Conservation (phyloP, 2,888 invertebrate species). For the Itoplectis maculator region DNA sequence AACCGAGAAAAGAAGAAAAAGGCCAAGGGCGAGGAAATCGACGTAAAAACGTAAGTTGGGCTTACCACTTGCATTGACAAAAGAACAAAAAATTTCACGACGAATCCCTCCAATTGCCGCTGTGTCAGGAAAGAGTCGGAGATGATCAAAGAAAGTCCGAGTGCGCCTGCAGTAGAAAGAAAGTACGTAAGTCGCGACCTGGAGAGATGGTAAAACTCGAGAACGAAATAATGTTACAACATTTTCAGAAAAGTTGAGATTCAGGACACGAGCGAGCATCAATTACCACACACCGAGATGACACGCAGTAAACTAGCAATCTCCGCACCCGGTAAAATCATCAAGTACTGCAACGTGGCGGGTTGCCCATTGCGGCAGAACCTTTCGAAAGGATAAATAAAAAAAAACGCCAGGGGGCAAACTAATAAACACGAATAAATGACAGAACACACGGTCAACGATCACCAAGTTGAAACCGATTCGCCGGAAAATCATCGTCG, state of each 20-base stretch:
- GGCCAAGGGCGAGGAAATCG: conserved; percentile 30
- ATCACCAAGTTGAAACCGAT: conserved; percentile 16
- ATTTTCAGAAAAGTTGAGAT: conserved; percentile 41
- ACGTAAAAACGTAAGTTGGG: conserved; percentile 36
- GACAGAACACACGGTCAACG: conserved; percentile 40
- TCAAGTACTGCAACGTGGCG: conserved; percentile 62
- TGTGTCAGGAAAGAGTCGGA: conserved; percentile 25
- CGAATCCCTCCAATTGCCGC: background rate
- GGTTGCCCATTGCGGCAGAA: conserved; percentile 58
- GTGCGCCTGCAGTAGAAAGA: background rate
- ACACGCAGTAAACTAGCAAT: background rate
- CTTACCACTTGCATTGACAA: background rate
- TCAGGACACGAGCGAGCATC: background rate
- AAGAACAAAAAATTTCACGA: background rate
- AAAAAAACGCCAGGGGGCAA: background rate
- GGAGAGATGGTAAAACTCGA: background rate
- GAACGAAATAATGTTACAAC: background rate
- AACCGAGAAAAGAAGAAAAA: conserved; percentile 44
- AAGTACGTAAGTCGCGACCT: conserved; percentile 22
- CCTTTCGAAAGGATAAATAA: background rate
- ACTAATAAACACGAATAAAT: conserved; percentile 30
- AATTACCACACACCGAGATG: background rate
- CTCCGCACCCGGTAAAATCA: conserved; percentile 65
- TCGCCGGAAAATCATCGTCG: conserved; percentile 13
- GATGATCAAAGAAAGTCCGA: conserved; percentile 21